Evolutionary conservation across 1,140 invertebrate species (phyloP), one percentile per base, ranked within the genome.

Genomic region (Musca domestica): DNA sequence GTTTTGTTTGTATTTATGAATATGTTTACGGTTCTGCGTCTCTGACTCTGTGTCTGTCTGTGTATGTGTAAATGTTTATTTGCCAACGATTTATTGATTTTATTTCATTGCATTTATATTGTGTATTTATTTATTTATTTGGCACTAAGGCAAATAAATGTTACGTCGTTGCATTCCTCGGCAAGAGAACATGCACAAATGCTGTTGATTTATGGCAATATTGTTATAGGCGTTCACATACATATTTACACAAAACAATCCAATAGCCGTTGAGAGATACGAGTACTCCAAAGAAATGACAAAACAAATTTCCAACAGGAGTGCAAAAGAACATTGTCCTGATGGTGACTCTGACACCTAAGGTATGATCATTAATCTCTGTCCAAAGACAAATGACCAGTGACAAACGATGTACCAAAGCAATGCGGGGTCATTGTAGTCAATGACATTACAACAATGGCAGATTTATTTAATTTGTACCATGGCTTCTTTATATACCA

Each of bases 331-430:
- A 41, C 15, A 14, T 30, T 17, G 23, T 58, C 17, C 14, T 61
- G 22, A 61, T 34, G 56, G 27, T 6, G 17, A 61, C 30, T 17
- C 25, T 61, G 56, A 41, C 34, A 41, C 30, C 34, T 61, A 20
- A 61, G 34, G 34, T 41, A 61, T 12, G 41, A 20, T 20, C 56
- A 61, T 61, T 41, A 61, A 61, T 61, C 56, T 61, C 34, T 61
- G 56, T 61, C 56, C 30, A 61, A 61, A 58, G 27, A 61, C 56
- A 61, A 61, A 61, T 61, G 56, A 61, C 56, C 56, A 20, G 56
- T 61, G 56, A 61, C 56, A 61, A 61, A 34, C 56, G 56, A 51
- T 51, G 27, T 30, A 23, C 51, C 10, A 15, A 51, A 30, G 15
- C 54, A 41, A 61, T 61, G 56, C 34, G 34, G 34, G 34, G 34